Base-by-base conservation (phyloP, 2,113 vertebrate species). In the Sterna hirundo region DNA sequence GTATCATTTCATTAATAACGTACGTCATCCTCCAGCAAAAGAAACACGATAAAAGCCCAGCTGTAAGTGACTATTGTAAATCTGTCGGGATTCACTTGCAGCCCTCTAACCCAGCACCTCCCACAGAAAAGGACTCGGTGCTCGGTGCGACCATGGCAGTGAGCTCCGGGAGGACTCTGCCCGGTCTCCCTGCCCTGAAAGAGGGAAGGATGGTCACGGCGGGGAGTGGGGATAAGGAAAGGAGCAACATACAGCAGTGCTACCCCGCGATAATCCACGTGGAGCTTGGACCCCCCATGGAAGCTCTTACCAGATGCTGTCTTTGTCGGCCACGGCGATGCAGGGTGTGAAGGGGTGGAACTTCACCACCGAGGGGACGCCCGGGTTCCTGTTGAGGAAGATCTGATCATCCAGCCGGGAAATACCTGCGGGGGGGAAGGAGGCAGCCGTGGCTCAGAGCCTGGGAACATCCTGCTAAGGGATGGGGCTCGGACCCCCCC, bases 321-420 rank as follows among this genome's bases (percentile, higher is more conserved):
- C 99, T 77, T 99, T 99, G 97, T 99, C 99, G 0, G 99, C 99
- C 20, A 99, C 99, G 0, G 99, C 99, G 29, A 99, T 99, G 91
- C 99, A 99, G 15, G 99, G 99, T 1, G 99, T 99, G 94, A 99
- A 99, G 8, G 99, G 99, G 89, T 99, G 99, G 94, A 99, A 99
- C 94, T 99, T 99, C 86, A 99, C 99, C 88, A 99, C 99, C 2
- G 99, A 99, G 30, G 99, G 99, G 10, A 99, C 99, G 0, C 99
- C 99, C 0, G 99, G 99, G 97, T 99, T 99, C 79, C 99, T 98
- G 98, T 99, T 99, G 97, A 99, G 99, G 97, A 99, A 99, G 96
- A 99, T 99, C 98, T 99, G 99, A 97, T 99, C 99, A 9, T 99
- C 99, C 92, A 99, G 97, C 38, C 99, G 97, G 51, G 99, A 98